A percentile compares a stretch with the other conserved stretches of the same genome.
Evolutionary conservation across 2,797 vertebrate genomes (phyloP).

Genomic region (Linurgus olivaceus): DNA sequence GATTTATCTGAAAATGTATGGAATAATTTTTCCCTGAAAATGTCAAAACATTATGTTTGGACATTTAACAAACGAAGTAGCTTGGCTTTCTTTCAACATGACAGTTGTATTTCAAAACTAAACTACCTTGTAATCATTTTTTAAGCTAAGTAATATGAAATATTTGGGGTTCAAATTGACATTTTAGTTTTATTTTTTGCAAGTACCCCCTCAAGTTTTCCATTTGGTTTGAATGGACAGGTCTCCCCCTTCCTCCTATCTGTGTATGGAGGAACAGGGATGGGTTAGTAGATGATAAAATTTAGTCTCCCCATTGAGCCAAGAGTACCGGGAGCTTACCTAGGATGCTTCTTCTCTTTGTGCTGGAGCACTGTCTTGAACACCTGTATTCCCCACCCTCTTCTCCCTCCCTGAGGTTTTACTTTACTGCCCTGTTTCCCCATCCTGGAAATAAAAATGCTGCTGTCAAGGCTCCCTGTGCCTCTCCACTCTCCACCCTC

Average conservation of each 20-base stretch:
- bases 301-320: background rate
- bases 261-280: background rate
- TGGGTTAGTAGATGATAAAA: background rate
- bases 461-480: background rate
- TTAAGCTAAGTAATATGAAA: background rate
- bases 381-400: accelerated
- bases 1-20: conserved; percentile 11
- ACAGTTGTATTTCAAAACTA: conserved; percentile 16
- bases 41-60: conserved; percentile 54
- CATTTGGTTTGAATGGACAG: background rate
- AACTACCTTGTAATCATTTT: background rate
- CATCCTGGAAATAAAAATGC: background rate
- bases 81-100: conserved; percentile 17
- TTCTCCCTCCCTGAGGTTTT: background rate
- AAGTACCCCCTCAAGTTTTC: background rate
- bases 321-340: background rate
- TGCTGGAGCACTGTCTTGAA: background rate
- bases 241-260: background rate
- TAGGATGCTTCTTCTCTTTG: background rate
- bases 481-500: background rate
- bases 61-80: conserved; percentile 15
- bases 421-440: background rate
- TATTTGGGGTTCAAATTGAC: background rate
- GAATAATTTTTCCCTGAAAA: conserved; percentile 7
- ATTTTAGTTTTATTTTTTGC: background rate